phyloP scores from a whole-genome alignment of 37 sponge, comb jelly and placozoan species.

The Hexactinellida sp. region DNA sequence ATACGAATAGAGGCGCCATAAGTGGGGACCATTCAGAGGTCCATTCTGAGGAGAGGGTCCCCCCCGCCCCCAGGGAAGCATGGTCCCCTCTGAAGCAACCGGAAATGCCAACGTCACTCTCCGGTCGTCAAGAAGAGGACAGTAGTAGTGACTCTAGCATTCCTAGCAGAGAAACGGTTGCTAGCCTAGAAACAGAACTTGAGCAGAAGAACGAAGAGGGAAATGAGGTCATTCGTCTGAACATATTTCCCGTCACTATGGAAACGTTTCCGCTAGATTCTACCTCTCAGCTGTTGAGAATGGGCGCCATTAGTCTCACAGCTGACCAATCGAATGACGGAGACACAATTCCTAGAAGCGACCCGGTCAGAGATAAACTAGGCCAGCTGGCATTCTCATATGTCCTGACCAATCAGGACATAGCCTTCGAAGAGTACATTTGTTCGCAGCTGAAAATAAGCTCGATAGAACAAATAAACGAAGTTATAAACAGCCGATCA shows the following conservation, averaged over 20 bases:
- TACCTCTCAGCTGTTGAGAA: not conserved
- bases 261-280: not conserved
- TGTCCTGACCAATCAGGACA: not conserved
- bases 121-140: too few relatives aligned
- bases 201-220: too few relatives aligned
- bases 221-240: not conserved
- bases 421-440: not conserved
- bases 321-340: not conserved
- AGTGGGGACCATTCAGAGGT: not conserved
- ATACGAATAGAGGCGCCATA: not conserved
- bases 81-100: not conserved
- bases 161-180: not conserved
- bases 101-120: not conserved
- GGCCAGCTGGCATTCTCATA: constrained; percentile 12
- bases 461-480: not conserved
- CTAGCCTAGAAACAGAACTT: not conserved
- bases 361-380: not conserved
- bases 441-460: not conserved
- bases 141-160: not conserved
- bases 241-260: not conserved
- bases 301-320: not conserved
- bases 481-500: not conserved
- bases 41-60: not conserved
- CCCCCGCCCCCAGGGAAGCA: not conserved
- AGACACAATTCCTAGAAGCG: not conserved